phyloP scores from a whole-genome alignment of 2,113 vertebrate species.

The Rousettus leschenaultii region DNA sequence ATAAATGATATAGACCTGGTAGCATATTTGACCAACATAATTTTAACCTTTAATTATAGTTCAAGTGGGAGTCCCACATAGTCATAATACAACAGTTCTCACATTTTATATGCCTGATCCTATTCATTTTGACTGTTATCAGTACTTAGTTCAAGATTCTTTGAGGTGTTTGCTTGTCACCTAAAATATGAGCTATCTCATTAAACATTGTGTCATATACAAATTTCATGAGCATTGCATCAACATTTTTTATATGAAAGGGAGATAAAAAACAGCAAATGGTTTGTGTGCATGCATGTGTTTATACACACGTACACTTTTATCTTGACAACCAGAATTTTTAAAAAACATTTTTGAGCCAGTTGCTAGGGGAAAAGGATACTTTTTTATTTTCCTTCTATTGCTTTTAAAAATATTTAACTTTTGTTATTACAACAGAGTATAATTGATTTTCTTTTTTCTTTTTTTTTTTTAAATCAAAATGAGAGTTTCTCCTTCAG shows the following conservation, averaged over 20 bases:
- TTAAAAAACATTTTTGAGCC: not conserved
- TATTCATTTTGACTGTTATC: not conserved
- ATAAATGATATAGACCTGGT: slow-evolving; percentile 21
- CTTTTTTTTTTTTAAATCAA: not conserved
- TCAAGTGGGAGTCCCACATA: not conserved
- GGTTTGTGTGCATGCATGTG: not conserved
- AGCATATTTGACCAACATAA: not conserved
- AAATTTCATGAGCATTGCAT: slow-evolving; percentile 19
- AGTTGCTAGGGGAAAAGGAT: not conserved
- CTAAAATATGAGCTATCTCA: not conserved
- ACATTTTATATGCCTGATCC: not conserved
- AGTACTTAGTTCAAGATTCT: not conserved
- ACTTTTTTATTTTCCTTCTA: not conserved
- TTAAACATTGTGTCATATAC: not conserved
- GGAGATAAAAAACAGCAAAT: not conserved
- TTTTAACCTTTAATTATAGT: slow-evolving; percentile 45
- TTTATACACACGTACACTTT: not conserved
- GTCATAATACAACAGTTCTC: not conserved
- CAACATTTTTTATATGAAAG: not conserved
- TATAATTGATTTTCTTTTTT: not conserved
- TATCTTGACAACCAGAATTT: not conserved
- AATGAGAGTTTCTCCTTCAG: not conserved
- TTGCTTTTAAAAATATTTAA: not conserved
- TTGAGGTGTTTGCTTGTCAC: not conserved
- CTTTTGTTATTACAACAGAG: not conserved